Evolutionary conservation across 2,888 invertebrate genomes (phyloP).

Genomic region (Vesta saturnalis): DNA sequence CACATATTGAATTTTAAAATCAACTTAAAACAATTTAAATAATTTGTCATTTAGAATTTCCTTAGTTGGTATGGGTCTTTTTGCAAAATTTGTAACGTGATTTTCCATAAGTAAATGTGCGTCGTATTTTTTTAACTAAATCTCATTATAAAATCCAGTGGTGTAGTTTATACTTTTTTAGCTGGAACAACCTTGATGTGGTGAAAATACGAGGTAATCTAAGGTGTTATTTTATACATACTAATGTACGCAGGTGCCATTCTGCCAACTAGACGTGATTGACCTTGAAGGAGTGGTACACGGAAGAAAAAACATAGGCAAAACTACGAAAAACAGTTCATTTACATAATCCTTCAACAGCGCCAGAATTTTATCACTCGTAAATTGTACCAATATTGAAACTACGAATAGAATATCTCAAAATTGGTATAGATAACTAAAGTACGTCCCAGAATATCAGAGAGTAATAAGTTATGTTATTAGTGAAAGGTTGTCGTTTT

Average conservation of each 20-base stretch:
- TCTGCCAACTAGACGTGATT: conserved; percentile 41
- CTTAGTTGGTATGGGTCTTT: conserved; percentile 11
- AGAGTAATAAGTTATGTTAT: too few species aligned
- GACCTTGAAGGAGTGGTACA: conserved; percentile 46
- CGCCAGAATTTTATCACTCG: too few species aligned
- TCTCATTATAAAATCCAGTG: conserved; percentile 44
- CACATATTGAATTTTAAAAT: conserved; percentile 30
- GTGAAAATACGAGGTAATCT: conserved; percentile 47
- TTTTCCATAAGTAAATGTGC: conserved; percentile 17
- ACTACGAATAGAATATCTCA: too few species aligned
- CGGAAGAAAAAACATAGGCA: conserved; percentile 46
- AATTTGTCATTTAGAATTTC: conserved; percentile 22
- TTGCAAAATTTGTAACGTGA: conserved; percentile 17
- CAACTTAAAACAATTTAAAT: conserved; percentile 18
- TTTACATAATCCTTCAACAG: background rate
- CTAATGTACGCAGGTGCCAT: conserved; percentile 46
- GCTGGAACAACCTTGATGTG: conserved; percentile 46
- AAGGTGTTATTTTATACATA: conserved; percentile 47
- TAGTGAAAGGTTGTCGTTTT: too few species aligned
- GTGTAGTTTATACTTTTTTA: conserved; percentile 45
- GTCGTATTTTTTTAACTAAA: conserved; percentile 26
- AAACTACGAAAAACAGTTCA: background rate
- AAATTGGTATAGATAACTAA: too few species aligned
- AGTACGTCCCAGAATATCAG: too few species aligned
- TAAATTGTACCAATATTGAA: too few species aligned